phyloP scores from a whole-genome alignment of 2,113 vertebrate species.

The Rhadina sibilatrix region DNA sequence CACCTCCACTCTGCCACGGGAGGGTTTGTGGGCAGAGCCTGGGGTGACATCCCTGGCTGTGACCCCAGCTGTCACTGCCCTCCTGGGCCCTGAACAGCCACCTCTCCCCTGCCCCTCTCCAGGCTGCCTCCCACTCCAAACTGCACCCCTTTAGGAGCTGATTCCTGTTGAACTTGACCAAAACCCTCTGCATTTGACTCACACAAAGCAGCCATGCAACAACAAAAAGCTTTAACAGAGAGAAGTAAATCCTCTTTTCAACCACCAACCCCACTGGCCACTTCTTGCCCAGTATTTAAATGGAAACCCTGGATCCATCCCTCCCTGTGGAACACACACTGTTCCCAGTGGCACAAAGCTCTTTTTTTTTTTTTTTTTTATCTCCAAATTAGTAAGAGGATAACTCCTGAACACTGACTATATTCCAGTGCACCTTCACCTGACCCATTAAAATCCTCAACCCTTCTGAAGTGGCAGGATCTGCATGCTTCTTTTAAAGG shows the following conservation, averaged over 20 bases:
- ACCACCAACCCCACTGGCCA: background rate
- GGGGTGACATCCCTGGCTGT: rapidly evolving
- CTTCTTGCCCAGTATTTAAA: background rate
- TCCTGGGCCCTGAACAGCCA: too few species aligned
- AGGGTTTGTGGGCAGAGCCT: rapidly evolving
- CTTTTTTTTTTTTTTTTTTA: background rate
- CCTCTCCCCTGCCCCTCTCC: background rate
- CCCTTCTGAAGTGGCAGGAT: background rate
- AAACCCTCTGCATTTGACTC: background rate
- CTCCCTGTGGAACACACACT: background rate
- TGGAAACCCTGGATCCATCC: background rate
- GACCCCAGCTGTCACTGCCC: background rate
- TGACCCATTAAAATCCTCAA: background rate
- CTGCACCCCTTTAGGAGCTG: background rate
- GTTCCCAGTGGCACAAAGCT: background rate
- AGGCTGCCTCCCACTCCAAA: background rate
- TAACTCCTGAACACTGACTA: background rate
- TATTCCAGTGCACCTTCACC: background rate
- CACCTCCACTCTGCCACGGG: rapidly evolving
- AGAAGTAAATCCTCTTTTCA: background rate
- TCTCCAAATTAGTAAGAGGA: background rate
- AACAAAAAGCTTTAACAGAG: background rate
- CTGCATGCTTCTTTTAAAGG: background rate
- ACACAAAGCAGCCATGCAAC: background rate
- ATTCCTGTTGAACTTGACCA: background rate